Evolutionary conservation across 1,140 invertebrate species (phyloP), one percentile per base, ranked within the genome.

Genomic region (Drosophila arawakana): DNA sequence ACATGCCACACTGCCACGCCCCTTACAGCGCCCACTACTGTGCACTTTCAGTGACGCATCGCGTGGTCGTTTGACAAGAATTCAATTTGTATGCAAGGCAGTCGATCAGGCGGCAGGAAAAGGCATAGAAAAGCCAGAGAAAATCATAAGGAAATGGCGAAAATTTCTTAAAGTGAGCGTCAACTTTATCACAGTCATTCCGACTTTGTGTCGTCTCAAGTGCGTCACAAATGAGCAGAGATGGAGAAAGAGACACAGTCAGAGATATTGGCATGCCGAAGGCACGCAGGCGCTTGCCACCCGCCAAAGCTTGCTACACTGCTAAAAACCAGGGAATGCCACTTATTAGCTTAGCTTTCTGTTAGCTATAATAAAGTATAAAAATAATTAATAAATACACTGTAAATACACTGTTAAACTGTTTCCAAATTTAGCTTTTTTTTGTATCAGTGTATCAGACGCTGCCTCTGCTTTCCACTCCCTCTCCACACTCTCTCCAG

Each of bases 131-230:
- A 37, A 59, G 49, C 37, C 25, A 11, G 10, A 0, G 39, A 2
- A 41, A 41, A 41, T 21, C 25, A 8, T 13, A 72, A 58, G 50
- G 70, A 73, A 49, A 73, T 50, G 13, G 54, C 46, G 43, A 49
- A 58, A 52, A 44, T 21, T 39, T n/a, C 9, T 59, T 37, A 39
- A 63, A 67, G 37, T 57, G 37, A 35, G 47, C 37, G 49, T 49
- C 52, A 55, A 35, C 43, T 39, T 15, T 13, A 61, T 18, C 47
- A 8, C 21, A 60, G 44, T 66, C 61, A 68, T 67, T n/a, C n/a
- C 21, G 13, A 9, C 41, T 37, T 35, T 50, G 52, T 68, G 70
- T 67, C 54, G 54, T 73, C 70, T 73, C 71, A 46, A 61, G 65
- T 68, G 71, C 46, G 58, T 50, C 61, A 52, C n/a, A n/a, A n/a